Conservation (phyloP, 2,797 vertebrate species). For the Momotus momota region DNA sequence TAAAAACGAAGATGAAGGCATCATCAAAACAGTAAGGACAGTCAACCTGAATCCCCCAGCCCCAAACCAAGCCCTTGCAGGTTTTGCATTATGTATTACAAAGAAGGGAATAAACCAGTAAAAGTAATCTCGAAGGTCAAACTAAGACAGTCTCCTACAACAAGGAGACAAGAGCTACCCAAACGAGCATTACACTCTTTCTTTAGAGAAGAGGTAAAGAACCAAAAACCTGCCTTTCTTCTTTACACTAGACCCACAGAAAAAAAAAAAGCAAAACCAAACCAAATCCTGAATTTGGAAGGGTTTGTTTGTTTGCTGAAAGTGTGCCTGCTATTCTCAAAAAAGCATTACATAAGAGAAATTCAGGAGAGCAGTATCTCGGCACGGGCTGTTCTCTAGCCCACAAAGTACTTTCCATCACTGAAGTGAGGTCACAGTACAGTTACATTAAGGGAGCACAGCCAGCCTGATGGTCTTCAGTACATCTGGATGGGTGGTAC, state of each 20-base stretch:
- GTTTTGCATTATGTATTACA: neutral
- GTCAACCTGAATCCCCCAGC: neutral
- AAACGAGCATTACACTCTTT: neutral
- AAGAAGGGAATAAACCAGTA: neutral
- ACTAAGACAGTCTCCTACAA: neutral
- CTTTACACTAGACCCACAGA: neutral
- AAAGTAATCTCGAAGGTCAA: neutral
- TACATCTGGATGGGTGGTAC: neutral
- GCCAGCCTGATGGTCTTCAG: neutral
- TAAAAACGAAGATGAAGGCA: neutral
- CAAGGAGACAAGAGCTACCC: neutral
- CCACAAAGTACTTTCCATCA: neutral
- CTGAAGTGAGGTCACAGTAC: neutral
- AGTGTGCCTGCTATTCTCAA: neutral
- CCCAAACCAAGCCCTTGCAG: neutral
- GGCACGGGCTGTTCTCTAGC: neutral
- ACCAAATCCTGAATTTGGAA: neutral
- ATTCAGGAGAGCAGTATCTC: neutral
- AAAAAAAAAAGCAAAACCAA: neutral
- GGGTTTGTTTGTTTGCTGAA: neutral
- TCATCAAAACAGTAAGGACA: neutral
- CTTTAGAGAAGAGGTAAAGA: neutral
- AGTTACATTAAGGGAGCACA: neutral
- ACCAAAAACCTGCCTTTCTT: neutral
- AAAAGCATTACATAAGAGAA: neutral